phyloP scores from a whole-genome alignment of 2,797 vertebrate genomes.

The Acanthurus leucopareius region DNA sequence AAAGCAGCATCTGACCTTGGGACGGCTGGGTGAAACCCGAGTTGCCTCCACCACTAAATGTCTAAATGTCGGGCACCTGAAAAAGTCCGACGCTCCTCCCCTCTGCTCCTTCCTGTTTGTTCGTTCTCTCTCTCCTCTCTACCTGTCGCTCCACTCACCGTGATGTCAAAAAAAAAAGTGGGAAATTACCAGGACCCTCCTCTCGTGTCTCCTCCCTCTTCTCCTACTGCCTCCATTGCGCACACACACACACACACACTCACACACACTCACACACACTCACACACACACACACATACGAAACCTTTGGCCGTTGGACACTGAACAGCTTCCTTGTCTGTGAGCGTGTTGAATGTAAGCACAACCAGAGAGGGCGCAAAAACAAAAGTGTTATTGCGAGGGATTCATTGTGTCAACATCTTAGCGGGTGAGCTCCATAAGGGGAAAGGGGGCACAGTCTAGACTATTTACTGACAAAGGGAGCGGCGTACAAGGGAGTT shows the following conservation, averaged over 20 bases:
- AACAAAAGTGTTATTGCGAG: slow-evolving; percentile 86
- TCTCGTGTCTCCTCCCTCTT: slow-evolving; percentile 41
- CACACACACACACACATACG: slow-evolving; percentile 35
- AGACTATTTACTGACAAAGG: slow-evolving; percentile 83
- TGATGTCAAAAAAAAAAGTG: slow-evolving; percentile 41
- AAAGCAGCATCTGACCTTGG: slow-evolving; percentile 77
- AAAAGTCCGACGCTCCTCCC: slow-evolving; percentile 60
- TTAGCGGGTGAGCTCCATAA: slow-evolving; percentile 65
- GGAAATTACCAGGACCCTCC: slow-evolving; percentile 55
- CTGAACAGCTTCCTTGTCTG: slow-evolving; percentile 76
- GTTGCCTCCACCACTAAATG: slow-evolving; percentile 39
- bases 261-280: slow-evolving; percentile 35
- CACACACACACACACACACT: slow-evolving; percentile 30
- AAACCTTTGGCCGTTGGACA: slow-evolving; percentile 68
- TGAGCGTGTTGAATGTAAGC: slow-evolving; percentile 84
- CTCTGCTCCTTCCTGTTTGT: slow-evolving; percentile 38
- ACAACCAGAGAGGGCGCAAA: slow-evolving; percentile 84
- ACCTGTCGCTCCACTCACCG: slow-evolving; percentile 52
- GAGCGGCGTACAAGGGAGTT: slow-evolving; percentile 63
- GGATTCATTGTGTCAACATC: slow-evolving; percentile 85
- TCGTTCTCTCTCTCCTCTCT: slow-evolving; percentile 32
- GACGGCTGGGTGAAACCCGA: slow-evolving; percentile 68
- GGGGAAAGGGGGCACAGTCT: slow-evolving; percentile 74
- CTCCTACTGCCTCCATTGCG: slow-evolving; percentile 45
- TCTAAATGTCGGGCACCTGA: slow-evolving; percentile 65